These are phyloP conservation scores for Chrysogorgia sp. DNA, from an alignment of 92 coral and sea anemone genomes.

Conservation along the genomic window DNA sequence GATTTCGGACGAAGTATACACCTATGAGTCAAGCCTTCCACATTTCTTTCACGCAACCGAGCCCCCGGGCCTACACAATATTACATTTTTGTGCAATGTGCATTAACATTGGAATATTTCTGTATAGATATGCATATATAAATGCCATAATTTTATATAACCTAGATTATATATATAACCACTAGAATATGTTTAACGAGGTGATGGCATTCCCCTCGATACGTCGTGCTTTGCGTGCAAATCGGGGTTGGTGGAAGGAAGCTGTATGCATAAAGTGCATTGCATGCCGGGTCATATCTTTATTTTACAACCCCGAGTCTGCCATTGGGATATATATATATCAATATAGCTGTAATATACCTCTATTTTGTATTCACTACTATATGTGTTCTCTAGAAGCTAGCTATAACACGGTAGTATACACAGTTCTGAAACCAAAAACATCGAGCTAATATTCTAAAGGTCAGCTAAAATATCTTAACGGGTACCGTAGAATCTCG, in stretches of 20 bases:
- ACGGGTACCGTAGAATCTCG: too few relatives aligned
- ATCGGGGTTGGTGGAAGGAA: constrained; percentile 44
- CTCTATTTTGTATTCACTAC: neutral
- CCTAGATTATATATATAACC: constrained; percentile 34
- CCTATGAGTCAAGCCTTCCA: too few relatives aligned
- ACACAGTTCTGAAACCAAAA: neutral
- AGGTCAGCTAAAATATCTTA: too few relatives aligned
- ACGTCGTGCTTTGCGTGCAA: constrained; percentile 12
- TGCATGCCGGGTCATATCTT: constrained; percentile 25
- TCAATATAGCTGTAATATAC: neutral
- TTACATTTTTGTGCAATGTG: neutral
- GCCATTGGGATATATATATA: neutral
- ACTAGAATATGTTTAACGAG: constrained; percentile 28
- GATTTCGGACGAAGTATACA: too few relatives aligned
- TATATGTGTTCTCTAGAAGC: neutral
- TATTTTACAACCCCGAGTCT: constrained; percentile 43
- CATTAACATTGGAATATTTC: neutral
- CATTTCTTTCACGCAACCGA: neutral
- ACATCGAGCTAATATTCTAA: too few relatives aligned
- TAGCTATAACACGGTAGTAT: neutral
- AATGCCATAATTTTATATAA: constrained; percentile 36
- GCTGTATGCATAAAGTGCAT: constrained; percentile 37
- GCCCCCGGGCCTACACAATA: neutral
- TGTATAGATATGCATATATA: constrained; percentile 10
- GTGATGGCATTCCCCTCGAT: constrained; percentile 24